Conservation (phyloP, 2,113 vertebrate species). For the Nycticebus coucang region DNA sequence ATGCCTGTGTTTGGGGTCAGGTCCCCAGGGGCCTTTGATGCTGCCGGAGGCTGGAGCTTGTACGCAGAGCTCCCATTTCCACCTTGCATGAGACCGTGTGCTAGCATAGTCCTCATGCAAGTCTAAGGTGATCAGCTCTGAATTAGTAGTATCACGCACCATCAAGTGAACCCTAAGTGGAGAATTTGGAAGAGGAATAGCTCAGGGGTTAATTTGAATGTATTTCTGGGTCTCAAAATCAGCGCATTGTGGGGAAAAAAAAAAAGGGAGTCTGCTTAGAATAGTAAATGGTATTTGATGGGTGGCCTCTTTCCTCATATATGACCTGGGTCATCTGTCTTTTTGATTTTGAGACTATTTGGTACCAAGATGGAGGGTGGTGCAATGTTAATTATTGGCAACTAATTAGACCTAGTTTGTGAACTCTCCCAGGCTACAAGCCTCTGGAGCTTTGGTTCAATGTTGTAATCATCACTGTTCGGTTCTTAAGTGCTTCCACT, state of each 20-base stretch:
- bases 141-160: not conserved
- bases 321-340: conserved; percentile 30
- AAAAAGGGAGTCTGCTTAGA: conserved; percentile 2
- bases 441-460: conserved; percentile 75
- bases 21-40: not conserved
- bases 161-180: not conserved
- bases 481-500: conserved; percentile 48
- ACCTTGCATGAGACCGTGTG: rapidly evolving
- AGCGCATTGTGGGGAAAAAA: not conserved
- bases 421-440: conserved; percentile 78
- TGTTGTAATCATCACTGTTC: conserved; percentile 63
- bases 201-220: conserved; percentile 62
- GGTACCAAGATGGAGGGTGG: conserved; percentile 46
- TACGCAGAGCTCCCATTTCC: not conserved
- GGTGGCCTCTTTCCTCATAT: not conserved
- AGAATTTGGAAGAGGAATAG: conserved; percentile 44
- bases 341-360: conserved; percentile 30
- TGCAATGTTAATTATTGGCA: conserved; percentile 80
- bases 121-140: not conserved
- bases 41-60: not conserved
- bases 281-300: conserved; percentile 10
- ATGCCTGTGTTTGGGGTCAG: not conserved
- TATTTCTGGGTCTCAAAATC: conserved; percentile 50
- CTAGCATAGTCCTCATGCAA: not conserved
- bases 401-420: conserved; percentile 81